Conservation (phyloP, 2,797 vertebrate species). For the Zonotrichia albicollis region DNA sequence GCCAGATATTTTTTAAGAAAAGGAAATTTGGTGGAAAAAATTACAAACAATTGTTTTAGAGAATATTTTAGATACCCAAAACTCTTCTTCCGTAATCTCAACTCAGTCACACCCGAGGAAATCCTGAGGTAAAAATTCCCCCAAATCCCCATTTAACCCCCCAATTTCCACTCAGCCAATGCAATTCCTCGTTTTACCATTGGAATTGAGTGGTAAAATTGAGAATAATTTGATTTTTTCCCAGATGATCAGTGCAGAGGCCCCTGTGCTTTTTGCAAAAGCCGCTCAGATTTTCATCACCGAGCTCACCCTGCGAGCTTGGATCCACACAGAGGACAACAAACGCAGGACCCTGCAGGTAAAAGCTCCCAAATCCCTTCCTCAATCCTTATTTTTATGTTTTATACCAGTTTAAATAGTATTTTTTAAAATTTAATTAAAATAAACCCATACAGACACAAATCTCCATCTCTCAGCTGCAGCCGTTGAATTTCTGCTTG, state of each 20-base stretch:
- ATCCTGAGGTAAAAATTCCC: neutral
- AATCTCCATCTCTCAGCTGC: too few species aligned
- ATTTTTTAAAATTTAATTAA: neutral
- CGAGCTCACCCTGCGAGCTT: constrained; percentile 93
- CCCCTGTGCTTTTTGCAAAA: constrained; percentile 96
- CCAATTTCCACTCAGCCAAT: accelerated
- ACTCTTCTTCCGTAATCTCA: too few species aligned
- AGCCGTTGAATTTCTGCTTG: too few species aligned
- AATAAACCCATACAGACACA: neutral
- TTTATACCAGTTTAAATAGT: neutral
- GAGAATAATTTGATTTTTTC: accelerated
- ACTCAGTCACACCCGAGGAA: too few species aligned
- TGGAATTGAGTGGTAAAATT: accelerated
- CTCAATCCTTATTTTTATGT: neutral
- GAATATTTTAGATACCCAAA: neutral
- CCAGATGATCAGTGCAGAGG: constrained; percentile 99
- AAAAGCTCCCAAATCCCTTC: neutral
- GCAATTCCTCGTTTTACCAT: accelerated
- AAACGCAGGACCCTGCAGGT: constrained; percentile 98
- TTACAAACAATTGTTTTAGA: neutral
- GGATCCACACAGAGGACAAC: constrained; percentile 99
- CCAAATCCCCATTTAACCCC: neutral
- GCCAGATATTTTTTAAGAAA: neutral
- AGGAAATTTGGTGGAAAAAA: neutral
- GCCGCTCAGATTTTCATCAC: constrained; percentile 99